Conservation (phyloP, 2,888 invertebrate species). For the Linyphia triangularis region DNA sequence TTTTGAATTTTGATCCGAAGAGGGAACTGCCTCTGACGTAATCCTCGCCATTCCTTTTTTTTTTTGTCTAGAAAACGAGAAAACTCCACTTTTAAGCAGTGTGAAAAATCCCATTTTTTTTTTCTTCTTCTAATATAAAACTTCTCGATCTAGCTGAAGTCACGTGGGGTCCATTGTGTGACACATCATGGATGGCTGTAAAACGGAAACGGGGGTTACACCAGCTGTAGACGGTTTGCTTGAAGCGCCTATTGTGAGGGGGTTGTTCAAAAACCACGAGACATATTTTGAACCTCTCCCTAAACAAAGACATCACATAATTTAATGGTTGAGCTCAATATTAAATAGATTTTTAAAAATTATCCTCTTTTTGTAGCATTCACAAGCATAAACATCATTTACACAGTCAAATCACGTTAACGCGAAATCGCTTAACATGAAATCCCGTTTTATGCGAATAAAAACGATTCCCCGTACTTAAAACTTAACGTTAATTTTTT, state of each 20-base stretch:
- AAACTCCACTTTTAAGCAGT: not conserved
- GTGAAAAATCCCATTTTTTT: not conserved
- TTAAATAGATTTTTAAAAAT: too few relatives aligned
- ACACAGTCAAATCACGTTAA: too few relatives aligned
- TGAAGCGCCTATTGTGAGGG: not conserved
- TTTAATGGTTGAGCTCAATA: too few relatives aligned
- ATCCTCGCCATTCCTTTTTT: not conserved
- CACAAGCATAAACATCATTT: too few relatives aligned
- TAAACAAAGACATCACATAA: too few relatives aligned
- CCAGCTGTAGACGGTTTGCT: constrained; percentile 36
- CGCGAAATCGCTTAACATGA: too few relatives aligned
- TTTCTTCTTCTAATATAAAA: not conserved
- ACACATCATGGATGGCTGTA: constrained; percentile 28
- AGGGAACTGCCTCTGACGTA: not conserved
- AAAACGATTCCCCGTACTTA: too few relatives aligned
- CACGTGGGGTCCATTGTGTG: constrained; percentile 29
- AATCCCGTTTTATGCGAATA: too few relatives aligned
- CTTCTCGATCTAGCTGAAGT: constrained; percentile 4
- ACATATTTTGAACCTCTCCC: too few relatives aligned
- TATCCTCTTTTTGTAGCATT: too few relatives aligned
- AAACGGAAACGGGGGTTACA: constrained; percentile 43
- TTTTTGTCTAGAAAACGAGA: constrained; percentile 3
- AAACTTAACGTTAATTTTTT: too few relatives aligned
- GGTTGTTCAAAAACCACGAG: not conserved
- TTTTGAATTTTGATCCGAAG: not conserved